phyloP scores from a whole-genome alignment of 2,113 vertebrate species.

The Megalops atlanticus region DNA sequence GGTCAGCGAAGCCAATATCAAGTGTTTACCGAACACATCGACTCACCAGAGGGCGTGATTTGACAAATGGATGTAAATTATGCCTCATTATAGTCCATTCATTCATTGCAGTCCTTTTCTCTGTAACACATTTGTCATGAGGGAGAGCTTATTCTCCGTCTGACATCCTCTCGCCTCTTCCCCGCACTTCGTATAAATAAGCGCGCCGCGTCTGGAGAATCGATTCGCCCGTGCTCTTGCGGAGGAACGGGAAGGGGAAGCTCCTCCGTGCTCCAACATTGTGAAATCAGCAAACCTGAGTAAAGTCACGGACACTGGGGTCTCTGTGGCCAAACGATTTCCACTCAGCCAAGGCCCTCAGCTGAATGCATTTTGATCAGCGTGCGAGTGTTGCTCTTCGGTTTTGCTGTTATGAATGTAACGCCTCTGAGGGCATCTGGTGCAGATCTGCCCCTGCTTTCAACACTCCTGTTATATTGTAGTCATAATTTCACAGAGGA shows the following conservation, averaged over 20 bases:
- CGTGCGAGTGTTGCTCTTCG: not conserved
- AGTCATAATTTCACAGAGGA: not conserved
- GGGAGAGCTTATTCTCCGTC: not conserved
- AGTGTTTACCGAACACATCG: not conserved
- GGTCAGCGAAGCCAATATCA: not conserved
- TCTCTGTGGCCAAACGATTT: not conserved
- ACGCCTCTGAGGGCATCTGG: not conserved
- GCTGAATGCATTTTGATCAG: too few species aligned
- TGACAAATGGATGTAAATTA: conserved; percentile 10
- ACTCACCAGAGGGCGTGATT: not conserved
- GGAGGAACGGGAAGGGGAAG: not conserved
- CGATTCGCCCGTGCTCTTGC: not conserved
- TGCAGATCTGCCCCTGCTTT: not conserved
- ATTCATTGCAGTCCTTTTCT: not conserved
- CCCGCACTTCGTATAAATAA: not conserved
- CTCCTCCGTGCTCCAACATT: not conserved
- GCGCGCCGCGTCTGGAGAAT: not conserved
- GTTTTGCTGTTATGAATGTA: not conserved
- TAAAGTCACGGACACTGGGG: not conserved
- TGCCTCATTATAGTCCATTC: not conserved
- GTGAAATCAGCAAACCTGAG: too few species aligned
- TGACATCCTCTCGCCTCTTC: not conserved
- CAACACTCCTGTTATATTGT: not conserved
- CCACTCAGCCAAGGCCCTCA: too few species aligned
- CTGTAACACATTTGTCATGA: not conserved